Percentiles rank a stretch among this genome's conserved stretches.
Conservation (phyloP, 2,797 vertebrate genomes). For the Cygnus olor region DNA sequence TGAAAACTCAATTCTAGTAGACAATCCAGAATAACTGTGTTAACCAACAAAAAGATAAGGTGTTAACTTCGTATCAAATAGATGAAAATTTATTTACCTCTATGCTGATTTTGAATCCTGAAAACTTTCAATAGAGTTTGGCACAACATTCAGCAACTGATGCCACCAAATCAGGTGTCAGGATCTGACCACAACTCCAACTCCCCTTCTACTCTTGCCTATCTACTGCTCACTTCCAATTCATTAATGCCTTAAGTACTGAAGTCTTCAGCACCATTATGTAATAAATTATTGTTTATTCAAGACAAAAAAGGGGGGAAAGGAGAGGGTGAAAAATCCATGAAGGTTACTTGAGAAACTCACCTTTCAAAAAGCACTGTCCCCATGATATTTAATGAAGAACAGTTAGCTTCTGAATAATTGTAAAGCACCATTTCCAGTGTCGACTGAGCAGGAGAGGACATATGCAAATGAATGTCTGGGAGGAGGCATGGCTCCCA, state of each 20-base stretch:
- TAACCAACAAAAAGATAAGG: accelerated
- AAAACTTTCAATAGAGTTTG: accelerated
- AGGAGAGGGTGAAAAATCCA: not conserved
- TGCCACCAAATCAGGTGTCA: not conserved
- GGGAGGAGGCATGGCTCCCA: not conserved
- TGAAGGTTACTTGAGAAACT: not conserved
- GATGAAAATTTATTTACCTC: not conserved
- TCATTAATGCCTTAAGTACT: not conserved
- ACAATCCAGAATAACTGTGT: not conserved
- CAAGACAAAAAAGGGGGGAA: not conserved
- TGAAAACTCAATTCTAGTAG: not conserved
- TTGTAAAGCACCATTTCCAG: not conserved
- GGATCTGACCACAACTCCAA: accelerated
- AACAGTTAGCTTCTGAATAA: not conserved
- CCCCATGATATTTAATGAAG: not conserved
- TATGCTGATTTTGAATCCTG: not conserved
- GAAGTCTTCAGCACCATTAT: not conserved
- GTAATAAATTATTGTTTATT: not conserved
- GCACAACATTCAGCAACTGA: not conserved
- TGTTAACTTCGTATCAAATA: not conserved
- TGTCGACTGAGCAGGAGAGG: not conserved
- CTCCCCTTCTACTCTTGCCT: not conserved
- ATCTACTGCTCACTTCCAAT: not conserved
- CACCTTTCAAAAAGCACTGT: not conserved
- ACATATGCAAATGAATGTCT: conserved; percentile 36